Evolutionary conservation across 2,888 invertebrate species (phyloP).

Genomic region (Scaptodrosophila latifasciaeformis): DNA sequence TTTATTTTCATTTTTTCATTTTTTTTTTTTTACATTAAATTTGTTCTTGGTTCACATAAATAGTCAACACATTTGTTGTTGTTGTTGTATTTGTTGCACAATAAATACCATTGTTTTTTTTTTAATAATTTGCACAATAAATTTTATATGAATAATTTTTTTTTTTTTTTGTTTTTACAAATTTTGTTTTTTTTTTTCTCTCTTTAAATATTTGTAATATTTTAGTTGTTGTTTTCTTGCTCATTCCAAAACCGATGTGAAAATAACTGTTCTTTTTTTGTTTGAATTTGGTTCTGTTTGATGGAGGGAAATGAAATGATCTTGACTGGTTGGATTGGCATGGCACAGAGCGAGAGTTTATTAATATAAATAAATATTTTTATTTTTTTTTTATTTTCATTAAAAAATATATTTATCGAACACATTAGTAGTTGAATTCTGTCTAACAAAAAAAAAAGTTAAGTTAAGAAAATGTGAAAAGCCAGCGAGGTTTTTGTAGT

Average conservation of each 20-base stretch:
- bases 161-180: conserved; percentile 20
- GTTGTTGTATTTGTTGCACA: conserved; percentile 20
- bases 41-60: conserved; percentile 30
- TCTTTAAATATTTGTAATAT: conserved; percentile 29
- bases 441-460: neutral
- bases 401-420: neutral
- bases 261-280: neutral
- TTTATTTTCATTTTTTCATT: conserved; percentile 9
- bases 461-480: neutral
- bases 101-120: conserved; percentile 22
- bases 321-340: conserved; percentile 26
- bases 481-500: neutral
- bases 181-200: no score
- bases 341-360: conserved; percentile 53
- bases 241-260: conserved; percentile 14
- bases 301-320: conserved; percentile 8
- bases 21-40: conserved; percentile 19
- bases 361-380: neutral
- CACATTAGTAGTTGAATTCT: neutral
- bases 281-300: conserved; percentile 16
- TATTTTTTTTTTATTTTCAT: neutral
- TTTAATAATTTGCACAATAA: conserved; percentile 9
- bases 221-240: conserved; percentile 24
- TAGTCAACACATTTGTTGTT: conserved; percentile 15
- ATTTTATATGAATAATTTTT: conserved; percentile 1